Base-by-base conservation (phyloP, 2,113 vertebrate species). In the Calyptommatus sinebrachiatus region DNA sequence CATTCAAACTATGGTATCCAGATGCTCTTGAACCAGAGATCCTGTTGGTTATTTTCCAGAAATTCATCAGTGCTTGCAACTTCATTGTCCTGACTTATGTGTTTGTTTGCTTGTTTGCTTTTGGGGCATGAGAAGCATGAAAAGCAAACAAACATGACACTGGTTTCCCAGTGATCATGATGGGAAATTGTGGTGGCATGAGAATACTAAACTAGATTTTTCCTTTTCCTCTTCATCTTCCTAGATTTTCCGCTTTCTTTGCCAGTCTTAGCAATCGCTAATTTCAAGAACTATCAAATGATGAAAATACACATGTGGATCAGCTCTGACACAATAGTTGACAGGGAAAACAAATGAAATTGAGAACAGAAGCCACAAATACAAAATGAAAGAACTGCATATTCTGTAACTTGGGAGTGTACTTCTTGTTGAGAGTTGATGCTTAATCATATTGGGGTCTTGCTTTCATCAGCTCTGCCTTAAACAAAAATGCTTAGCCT, bases 401-500 rank as follows among this genome's bases (percentile, higher is more conserved):
- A 21, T 26, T 53, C 65, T 68, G 48, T 31, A 67, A 68, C 63
- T 77, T 24, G 16, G 76, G 28, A 57, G 46, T 10, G 11, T 29
- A 48, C 48, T 18, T 9, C 74, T 48, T 76, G n/a, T 48, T n/a
- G 21, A 20, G 53, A 66, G n/a, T 31, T 50, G 21, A 69, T 77
- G 65, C 65, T 41, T 68, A 57, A 68, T 35, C 65, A 35, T 62
- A 80, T 31, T 53, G 67, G 73, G 70, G 75, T 76, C 77, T 82
- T 83, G 86, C 83, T 70, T 86, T 65, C 1, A 84, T 41, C 21
- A 84, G 69, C 57, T 70, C 22, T 0, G 6, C 63, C 71, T 71
- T 78, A 31, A 82, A 65, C 14, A 82, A 57, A 57, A 45, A 22
- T 67, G 74, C 66, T 83, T 89, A 76, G 73, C n/a, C 72, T 86